phyloP scores from a whole-genome alignment of 1,140 invertebrate species.

The Bombus superbus region DNA sequence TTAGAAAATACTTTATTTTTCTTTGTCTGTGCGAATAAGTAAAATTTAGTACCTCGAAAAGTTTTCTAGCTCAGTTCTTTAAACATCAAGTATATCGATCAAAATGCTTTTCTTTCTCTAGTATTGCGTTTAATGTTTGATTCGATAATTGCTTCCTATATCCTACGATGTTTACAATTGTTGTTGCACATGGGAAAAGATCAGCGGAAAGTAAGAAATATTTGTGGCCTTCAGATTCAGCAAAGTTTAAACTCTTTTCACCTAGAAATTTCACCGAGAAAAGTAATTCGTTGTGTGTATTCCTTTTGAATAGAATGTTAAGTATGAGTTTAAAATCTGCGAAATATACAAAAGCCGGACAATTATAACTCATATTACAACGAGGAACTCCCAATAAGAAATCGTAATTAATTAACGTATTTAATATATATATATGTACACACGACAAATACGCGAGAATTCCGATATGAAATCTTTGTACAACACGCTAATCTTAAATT shows the following conservation, averaged over 20 bases:
- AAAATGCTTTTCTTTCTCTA: neutral
- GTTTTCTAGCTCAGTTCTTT: neutral
- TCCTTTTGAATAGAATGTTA: neutral
- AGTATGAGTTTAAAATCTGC: conserved; percentile 20
- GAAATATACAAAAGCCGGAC: conserved; percentile 39
- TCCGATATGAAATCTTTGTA: conserved; percentile 55
- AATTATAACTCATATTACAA: conserved; percentile 12
- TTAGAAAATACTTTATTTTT: neutral
- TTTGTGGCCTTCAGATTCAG: conserved; percentile 13
- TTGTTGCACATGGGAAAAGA: neutral
- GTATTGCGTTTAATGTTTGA: neutral
- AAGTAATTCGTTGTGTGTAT: conserved; percentile 27
- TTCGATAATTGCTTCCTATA: conserved; percentile 3
- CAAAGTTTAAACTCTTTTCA: conserved; percentile 20
- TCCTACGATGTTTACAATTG: neutral
- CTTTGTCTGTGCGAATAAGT: neutral
- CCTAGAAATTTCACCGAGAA: neutral
- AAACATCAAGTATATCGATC: neutral
- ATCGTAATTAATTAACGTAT: conserved; percentile 32
- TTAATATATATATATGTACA: conserved; percentile 41
- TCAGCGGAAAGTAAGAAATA: conserved; percentile 8
- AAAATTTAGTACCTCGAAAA: conserved; percentile 8
- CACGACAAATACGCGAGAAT: conserved; percentile 41
- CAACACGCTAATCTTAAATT: conserved; percentile 39
- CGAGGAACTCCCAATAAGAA: conserved; percentile 34